Evolutionary conservation across 2,888 invertebrate genomes (phyloP), one percentile per base, ranked within the genome.

Genomic region (Philaethria dido): DNA sequence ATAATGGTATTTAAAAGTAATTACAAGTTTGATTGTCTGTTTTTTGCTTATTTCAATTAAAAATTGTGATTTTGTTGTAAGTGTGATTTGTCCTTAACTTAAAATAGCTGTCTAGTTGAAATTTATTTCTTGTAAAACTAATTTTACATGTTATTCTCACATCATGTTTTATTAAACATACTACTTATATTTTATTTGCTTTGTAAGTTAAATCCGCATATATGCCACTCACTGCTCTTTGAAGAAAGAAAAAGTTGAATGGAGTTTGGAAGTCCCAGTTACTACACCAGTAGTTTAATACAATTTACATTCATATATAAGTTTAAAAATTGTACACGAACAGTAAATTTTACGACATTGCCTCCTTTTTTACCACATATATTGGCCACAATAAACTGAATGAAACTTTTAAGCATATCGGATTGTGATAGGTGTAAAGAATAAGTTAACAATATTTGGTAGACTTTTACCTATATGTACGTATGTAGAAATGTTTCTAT

Each of bases 11-110:
- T 64, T 64, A 18, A 47, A 57, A 55, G 33, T 22, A 55, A 55
- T 63, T 55, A 22, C 9, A 55, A 64, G 33, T 55, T 57, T 64
- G 36, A 57, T 64, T 55, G 36, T 39, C 16, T 11, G 3, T 44
- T 29, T 22, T 45, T 61, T 3, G 39, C 16, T 50, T 62, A 29
- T n/a, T n/a, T 11, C 29, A 25, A 50, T 8, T 8, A 50, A 50
- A 25, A 50, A 25, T 29, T 18, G 9, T 18, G 6, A 18, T 2
- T 11, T 20, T 22, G 6, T 47, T 20, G 5, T 22, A n/a, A n/a
- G n/a, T 47, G 3, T 47, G 11, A 47, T 20, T 47, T 47, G 3
- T 2, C 13, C 13, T 13, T 39, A 39, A 33, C 8, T 6, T 33
- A 33, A 39, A 13, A 13, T 39, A n/a, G 39, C 11, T 11, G 2